Base-by-base conservation (phyloP, 2,888 invertebrate genomes). In the Erebia ligea region DNA sequence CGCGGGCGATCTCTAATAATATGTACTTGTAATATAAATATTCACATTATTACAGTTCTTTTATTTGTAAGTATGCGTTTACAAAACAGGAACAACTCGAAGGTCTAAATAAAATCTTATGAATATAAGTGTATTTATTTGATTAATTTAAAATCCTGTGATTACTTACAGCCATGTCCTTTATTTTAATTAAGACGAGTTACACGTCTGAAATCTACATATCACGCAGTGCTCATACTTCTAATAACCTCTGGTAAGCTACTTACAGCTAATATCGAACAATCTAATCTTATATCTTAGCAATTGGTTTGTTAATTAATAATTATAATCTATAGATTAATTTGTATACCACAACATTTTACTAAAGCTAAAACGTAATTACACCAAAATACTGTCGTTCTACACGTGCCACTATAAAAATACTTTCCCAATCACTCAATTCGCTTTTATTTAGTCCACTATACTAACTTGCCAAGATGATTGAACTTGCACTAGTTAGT, bases 181-280 rank as follows among this genome's bases (percentile, higher is more conserved):
- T 25, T 56, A 15, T 54, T 19, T 17, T 56, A 4, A 57, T 25
- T 57, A 25, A 6, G 15, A 57, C 13, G 21, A 21, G 9, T 19
- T 19, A 54, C 54, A 17, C 19, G 21, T 57, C 56, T 5, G 25
- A 13, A 68, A 52, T 25, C 19, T 62, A 66, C 17, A 40, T 72
- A 72, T 72, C 72, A 72, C 72, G 70, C 64, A 67, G 67, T 72
- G 72, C 70, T 72, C 67, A 40, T 72, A 63, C 61, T 45, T 68
- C 65, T 68, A 68, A 40, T 21, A 65, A 56, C 40, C 61, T 61
- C 65, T 65, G 52, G 48, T 62, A 69, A 68, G 71, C 68, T 66
- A 66, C 42, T 52, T 45, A 62, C 15, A 52, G 9, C 42, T 62
- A 68, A 17, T 62, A 71, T 59, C 5, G 8, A 13, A 21, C 21